Evolutionary conservation across 1,140 invertebrate species (phyloP), one percentile per base, ranked within the genome.

Genomic region (Drosophila nigromelanica): DNA sequence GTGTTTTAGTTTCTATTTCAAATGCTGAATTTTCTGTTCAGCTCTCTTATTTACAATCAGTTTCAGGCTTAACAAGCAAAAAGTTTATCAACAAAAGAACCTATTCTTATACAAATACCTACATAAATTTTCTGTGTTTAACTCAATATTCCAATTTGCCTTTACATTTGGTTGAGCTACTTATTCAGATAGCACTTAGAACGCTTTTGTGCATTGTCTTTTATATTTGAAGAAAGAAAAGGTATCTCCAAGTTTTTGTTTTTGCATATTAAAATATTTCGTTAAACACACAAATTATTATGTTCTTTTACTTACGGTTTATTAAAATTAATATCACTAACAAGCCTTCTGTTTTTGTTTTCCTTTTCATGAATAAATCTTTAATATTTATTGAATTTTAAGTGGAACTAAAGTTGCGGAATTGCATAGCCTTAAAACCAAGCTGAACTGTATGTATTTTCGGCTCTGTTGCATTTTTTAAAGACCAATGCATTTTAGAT

Each of bases 321-420:
- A 79, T 89, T 89, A 83, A 87, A 87, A 87, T 83, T 87, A 87
- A 80, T 87, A 87, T 87, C 83, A 87, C 83, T 87, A 87, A 89
- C 73, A 87, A 83, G 83, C 83, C 75, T 80, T 73, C 62, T 51
- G 59, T 69, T 58, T 70, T 33, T 10, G 2, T 35, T 8, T 35
- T 35, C 8, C 1, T 58, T 69, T 14, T 66, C 12, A 37, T 45
- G 43, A 48, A 45, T 33, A n/a, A 27, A 43, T 42, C 21, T n/a
- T n/a, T 24, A 55, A 39, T 37, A 35, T 55, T 39, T 54, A 21
- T 14, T 18, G 15, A 18, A 37, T 21, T 3, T 39, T 55, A 37
- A 15, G 14, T 35, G 30, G 30, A 51, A 33, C 15, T 52, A 37
- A 21, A 40, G 18, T 12, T 55, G 12, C 4, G 37, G 37, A 18